Base-by-base conservation (phyloP, 2,797 vertebrate genomes). In the Ctenochaetus hawaiiensis region DNA sequence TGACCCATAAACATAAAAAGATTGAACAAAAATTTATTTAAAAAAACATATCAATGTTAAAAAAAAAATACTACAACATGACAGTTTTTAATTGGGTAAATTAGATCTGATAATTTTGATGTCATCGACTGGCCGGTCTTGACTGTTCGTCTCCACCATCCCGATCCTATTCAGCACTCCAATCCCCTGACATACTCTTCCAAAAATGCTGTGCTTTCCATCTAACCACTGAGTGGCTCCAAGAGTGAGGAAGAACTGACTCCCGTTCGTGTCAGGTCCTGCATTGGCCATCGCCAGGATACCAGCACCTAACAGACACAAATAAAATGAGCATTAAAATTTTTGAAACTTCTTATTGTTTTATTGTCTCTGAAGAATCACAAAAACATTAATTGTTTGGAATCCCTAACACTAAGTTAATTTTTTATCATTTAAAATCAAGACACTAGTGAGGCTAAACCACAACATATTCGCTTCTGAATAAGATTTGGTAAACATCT, bases 261-360 rank as follows among this genome's bases (percentile, higher is more conserved):
- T 99, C 16, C 97, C 98, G 0, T 99, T 99, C 65, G 97, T 97
- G 83, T 98, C 96, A 0, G 97, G 96, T 5, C 98, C 98, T 1
- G 97, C 96, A 2, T 99, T 99, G 68, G 98, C 98, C 98, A 99
- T 99, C 0, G 98, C 97, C 39, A 99, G 89, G 88, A 99, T 99
- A 57, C 98, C 98, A 0, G 97, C 97, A 1, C 98, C 98, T 98
- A 20, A 75, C 2, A 75, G 37, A 67, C 1, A 84, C 10, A 81
- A 14, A 67, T 16, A 0, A 26, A 22, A 56, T 37, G 7, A 57
- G 9, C 30, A n/a, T 70, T 26, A 67, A 0, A 51, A 14, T 22
- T 13, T 13, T 23, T 44, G 1, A 26, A 2, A 58, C 52, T 67
- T 30, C 23, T 49, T 4, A 0, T 5, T 11, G 45, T 11, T 59